Evolutionary conservation across 64 coral and sea anemone species (phyloP).

Genomic region (Porites lutea): DNA sequence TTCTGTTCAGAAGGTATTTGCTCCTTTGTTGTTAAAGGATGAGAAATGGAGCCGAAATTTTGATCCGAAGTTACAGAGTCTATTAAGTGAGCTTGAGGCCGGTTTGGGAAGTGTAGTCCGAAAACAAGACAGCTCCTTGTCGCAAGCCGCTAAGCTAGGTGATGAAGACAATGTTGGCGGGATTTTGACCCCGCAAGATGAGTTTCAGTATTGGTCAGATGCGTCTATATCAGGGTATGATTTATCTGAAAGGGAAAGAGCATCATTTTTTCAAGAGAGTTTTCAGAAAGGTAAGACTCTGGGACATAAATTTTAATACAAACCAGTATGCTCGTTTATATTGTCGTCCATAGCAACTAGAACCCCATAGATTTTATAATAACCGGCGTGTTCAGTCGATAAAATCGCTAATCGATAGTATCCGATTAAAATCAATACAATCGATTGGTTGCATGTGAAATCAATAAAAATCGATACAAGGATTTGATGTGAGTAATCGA

Average conservation of each 20-base stretch:
- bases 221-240: conserved; percentile 96
- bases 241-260: conserved; percentile 91
- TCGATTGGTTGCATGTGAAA: too few relatives aligned
- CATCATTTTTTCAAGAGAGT: conserved; percentile 96
- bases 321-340: conserved; percentile 7
- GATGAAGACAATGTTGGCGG: conserved; percentile 80
- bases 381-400: too few relatives aligned
- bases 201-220: conserved; percentile 98
- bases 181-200: conserved; percentile 97
- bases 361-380: too few relatives aligned
- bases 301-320: too few relatives aligned
- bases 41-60: conserved; percentile 99
- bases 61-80: conserved; percentile 95
- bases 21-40: conserved; percentile 93
- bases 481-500: too few relatives aligned
- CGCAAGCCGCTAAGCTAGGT: conserved; percentile 28
- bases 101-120: conserved; percentile 94
- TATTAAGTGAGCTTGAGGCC: conserved; percentile 96
- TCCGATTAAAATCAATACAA: too few relatives aligned
- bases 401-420: too few relatives aligned
- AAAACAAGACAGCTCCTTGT: conserved; percentile 75
- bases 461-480: too few relatives aligned
- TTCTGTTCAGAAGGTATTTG: conserved; percentile 94
- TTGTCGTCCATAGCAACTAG: conserved; percentile 84
- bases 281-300: conserved; percentile 89